These are phyloP conservation scores for Axis porcinus DNA, from an alignment of 2,113 vertebrate genomes.

Conservation along the genomic window DNA sequence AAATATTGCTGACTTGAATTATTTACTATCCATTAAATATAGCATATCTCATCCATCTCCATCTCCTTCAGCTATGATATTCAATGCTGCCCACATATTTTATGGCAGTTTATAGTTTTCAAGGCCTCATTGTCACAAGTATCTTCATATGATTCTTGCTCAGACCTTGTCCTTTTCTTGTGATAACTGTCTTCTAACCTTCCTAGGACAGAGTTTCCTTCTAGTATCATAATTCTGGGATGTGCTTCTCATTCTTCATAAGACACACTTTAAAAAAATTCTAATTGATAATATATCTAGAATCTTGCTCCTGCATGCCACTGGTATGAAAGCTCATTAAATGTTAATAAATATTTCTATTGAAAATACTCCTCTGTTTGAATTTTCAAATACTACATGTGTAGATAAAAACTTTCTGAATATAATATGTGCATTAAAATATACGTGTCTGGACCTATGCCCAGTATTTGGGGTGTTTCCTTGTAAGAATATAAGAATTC, in stretches of 20 bases:
- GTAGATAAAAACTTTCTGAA: not conserved
- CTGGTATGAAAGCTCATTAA: not conserved
- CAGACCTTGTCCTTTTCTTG: not conserved
- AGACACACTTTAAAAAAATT: not conserved
- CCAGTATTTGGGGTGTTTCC: not conserved
- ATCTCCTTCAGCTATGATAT: not conserved
- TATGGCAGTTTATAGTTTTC: not conserved
- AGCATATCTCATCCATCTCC: not conserved
- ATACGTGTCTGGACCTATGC: not conserved
- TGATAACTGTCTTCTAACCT: not conserved
- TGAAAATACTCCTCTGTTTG: not conserved
- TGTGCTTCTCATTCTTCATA: not conserved
- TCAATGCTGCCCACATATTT: not conserved
- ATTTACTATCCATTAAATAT: not conserved
- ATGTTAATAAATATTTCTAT: not conserved
- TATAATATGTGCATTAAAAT: not conserved
- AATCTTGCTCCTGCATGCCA: not conserved
- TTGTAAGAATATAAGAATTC: not conserved
- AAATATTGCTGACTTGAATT: not conserved
- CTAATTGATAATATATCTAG: not conserved
- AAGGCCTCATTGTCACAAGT: no score
- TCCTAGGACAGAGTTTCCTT: not conserved
- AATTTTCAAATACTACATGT: not conserved
- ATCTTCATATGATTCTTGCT: not conserved
- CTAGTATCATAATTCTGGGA: not conserved